Conservation (phyloP, 2,113 vertebrate genomes). For the Cepphus grylle region DNA sequence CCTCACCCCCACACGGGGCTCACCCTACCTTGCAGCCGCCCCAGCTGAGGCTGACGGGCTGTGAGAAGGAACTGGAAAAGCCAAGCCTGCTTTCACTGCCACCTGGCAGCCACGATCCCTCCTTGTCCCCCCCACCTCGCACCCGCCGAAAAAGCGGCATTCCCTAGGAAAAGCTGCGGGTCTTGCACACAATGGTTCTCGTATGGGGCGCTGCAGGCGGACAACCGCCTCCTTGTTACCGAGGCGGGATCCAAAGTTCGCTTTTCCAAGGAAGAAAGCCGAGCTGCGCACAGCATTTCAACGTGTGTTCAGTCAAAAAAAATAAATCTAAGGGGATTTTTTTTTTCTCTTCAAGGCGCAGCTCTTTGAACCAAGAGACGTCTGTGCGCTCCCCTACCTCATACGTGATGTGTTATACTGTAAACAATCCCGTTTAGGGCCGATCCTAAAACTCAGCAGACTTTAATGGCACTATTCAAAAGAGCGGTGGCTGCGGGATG, state of each 20-base stretch:
- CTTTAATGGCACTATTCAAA: background rate
- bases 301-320: background rate
- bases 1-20: background rate
- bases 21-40: background rate
- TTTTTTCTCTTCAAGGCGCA: background rate
- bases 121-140: background rate
- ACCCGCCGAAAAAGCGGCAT: background rate
- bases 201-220: background rate
- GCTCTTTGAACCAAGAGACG: background rate
- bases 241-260: background rate
- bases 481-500: background rate
- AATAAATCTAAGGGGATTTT: background rate
- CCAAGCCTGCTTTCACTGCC: background rate
- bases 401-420: background rate
- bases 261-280: constrained; percentile 10
- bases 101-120: background rate
- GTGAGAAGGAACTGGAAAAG: background rate
- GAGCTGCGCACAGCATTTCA: background rate
- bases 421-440: background rate
- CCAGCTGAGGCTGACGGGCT: background rate
- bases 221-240: constrained; percentile 30
- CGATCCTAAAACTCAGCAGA: background rate
- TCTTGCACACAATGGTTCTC: background rate
- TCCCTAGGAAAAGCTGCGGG: background rate
- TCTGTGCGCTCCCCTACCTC: background rate